Conservation (phyloP, 2,888 invertebrate species). For the Biston betularia region DNA sequence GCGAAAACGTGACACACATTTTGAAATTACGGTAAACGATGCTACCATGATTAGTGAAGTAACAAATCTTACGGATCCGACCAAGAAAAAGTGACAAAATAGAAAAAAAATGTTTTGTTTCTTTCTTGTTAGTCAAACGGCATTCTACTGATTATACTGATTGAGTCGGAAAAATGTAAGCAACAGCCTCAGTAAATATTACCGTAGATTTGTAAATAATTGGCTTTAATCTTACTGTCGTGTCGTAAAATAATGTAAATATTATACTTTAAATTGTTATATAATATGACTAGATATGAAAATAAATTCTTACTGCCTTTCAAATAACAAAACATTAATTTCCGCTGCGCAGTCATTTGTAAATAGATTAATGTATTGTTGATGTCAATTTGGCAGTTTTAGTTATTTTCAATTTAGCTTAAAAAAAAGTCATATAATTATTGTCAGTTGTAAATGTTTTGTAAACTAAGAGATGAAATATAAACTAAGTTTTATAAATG, state of each 20-base stretch:
- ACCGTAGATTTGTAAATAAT: slow-evolving; percentile 53
- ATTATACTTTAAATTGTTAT: slow-evolving; percentile 38
- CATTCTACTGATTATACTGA: background rate
- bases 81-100: too few species aligned
- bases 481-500: too few species aligned
- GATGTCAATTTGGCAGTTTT: background rate
- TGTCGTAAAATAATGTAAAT: slow-evolving; percentile 38
- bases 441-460: background rate
- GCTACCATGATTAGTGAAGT: too few species aligned
- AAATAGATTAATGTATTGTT: background rate
- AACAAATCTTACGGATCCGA: too few species aligned
- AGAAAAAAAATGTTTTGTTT: too few species aligned
- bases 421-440: background rate
- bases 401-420: background rate
- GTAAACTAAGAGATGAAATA: background rate
- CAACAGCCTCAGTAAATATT: slow-evolving; percentile 16
- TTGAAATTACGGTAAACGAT: too few species aligned
- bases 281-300: slow-evolving; percentile 34
- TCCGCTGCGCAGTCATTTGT: background rate
- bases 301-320: slow-evolving; percentile 34
- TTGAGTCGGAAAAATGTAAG: slow-evolving; percentile 34
- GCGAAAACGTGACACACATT: too few species aligned
- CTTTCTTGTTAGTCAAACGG: too few species aligned
- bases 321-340: background rate
- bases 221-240: slow-evolving; percentile 34